Conservation (phyloP, 1,140 invertebrate species). For the Dinoponera quadriceps region DNA sequence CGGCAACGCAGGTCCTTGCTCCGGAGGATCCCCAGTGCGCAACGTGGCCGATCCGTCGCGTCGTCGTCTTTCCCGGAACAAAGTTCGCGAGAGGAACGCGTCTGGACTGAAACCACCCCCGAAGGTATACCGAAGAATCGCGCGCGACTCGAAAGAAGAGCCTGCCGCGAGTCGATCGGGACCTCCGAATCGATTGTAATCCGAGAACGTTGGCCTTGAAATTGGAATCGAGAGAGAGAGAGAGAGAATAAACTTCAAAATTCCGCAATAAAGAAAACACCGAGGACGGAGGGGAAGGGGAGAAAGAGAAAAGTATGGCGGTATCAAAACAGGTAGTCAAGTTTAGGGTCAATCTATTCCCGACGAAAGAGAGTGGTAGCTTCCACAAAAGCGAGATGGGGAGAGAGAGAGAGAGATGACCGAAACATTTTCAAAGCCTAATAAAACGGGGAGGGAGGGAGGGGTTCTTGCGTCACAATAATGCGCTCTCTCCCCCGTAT, state of each 20-base stretch:
- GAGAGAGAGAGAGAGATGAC: background rate
- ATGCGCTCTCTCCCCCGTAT: background rate
- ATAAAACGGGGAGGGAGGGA: constrained; percentile 3
- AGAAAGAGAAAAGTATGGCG: background rate
- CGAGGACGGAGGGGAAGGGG: background rate
- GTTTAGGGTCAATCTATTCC: constrained; percentile 2
- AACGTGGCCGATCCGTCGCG: background rate
- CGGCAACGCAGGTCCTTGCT: background rate
- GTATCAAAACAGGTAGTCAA: background rate
- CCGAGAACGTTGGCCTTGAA: background rate
- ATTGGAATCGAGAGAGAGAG: background rate
- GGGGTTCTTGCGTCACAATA: constrained; percentile 26
- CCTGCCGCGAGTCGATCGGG: no score
- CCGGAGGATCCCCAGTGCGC: background rate
- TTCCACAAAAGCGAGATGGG: background rate
- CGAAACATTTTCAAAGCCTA: constrained; percentile 3
- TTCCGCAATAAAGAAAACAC: no score
- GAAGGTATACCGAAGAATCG: no score
- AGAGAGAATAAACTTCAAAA: background rate
- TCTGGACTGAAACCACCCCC: background rate
- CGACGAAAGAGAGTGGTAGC: background rate
- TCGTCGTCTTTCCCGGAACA: background rate
- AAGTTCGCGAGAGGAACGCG: background rate
- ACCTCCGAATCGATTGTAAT: background rate
- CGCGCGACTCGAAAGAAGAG: no score